A percentile compares a stretch with the other conserved stretches of the same genome.
phyloP scores from a whole-genome alignment of 2,888 invertebrate species.

The Plagodis pulveraria region DNA sequence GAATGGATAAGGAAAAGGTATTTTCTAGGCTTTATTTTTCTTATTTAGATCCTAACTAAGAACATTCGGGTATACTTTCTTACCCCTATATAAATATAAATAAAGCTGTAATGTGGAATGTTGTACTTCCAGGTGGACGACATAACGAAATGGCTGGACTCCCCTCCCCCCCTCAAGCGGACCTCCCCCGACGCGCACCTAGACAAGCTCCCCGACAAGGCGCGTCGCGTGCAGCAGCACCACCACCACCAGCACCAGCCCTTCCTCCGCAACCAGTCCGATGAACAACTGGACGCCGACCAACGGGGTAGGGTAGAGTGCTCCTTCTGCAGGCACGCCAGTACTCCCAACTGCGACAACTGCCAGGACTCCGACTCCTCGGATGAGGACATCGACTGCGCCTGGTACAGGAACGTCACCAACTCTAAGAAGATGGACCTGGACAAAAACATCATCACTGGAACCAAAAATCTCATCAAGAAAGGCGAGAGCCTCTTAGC shows the following conservation, averaged over 20 bases:
- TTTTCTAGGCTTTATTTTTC: too few species aligned
- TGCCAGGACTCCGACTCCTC: conserved; percentile 48
- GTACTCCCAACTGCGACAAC: conserved; percentile 53
- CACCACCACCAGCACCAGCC: conserved; percentile 44
- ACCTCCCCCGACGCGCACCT: conserved; percentile 61
- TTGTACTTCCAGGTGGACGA: conserved; percentile 66
- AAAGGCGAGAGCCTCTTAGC: conserved; percentile 55
- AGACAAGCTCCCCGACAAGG: conserved; percentile 49
- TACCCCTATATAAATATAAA: too few species aligned
- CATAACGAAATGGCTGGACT: conserved; percentile 75
- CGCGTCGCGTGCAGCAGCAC: conserved; percentile 41
- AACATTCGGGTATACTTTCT: too few species aligned
- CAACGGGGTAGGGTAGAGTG: conserved; percentile 11
- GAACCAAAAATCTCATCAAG: conserved; percentile 45
- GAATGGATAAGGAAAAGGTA: too few species aligned
- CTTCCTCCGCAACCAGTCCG: conserved; percentile 78
- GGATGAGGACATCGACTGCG: conserved; percentile 48
- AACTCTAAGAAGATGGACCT: conserved; percentile 53
- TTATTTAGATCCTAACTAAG: too few species aligned
- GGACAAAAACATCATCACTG: conserved; percentile 52
- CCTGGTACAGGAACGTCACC: conserved; percentile 52
- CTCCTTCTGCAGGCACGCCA: conserved; percentile 62
- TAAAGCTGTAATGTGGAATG: too few species aligned
- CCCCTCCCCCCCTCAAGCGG: conserved; percentile 64
- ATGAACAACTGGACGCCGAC: conserved; percentile 46